Evolutionary conservation across 1,140 invertebrate genomes (phyloP).

Genomic region (Zaprionus ghesquierei): DNA sequence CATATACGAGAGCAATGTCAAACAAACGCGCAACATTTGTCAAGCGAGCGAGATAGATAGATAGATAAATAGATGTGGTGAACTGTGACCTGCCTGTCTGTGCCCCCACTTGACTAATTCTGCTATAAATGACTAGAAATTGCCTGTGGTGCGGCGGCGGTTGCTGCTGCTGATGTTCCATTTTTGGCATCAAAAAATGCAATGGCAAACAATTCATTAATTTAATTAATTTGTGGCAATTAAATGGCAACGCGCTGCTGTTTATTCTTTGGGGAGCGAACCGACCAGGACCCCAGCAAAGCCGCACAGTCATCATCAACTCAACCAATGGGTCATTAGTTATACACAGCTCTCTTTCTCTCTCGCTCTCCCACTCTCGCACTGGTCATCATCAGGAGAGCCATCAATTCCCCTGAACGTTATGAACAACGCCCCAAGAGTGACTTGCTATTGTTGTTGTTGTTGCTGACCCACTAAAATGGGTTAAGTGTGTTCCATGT

Average conservation of each 20-base stretch:
- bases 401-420: slow-evolving; percentile 28
- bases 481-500: slow-evolving; percentile 38
- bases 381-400: slow-evolving; percentile 25
- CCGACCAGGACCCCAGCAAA: slow-evolving; percentile 37
- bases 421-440: slow-evolving; percentile 19
- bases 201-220: slow-evolving; percentile 75
- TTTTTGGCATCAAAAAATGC: slow-evolving; percentile 48
- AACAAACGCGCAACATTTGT: slow-evolving; percentile 47
- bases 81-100: background rate
- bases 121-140: slow-evolving; percentile 49
- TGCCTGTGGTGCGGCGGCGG: background rate
- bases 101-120: slow-evolving; percentile 49
- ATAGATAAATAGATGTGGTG: background rate
- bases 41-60: slow-evolving; percentile 13
- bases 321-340: slow-evolving; percentile 61
- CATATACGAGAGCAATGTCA: slow-evolving; percentile 38
- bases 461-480: slow-evolving; percentile 24
- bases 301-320: slow-evolving; percentile 65
- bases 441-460: slow-evolving; percentile 5
- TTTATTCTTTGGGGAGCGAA: background rate
- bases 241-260: slow-evolving; percentile 45
- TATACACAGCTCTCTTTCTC: slow-evolving; percentile 10
- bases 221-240: slow-evolving; percentile 79
- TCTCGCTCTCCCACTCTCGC: background rate
- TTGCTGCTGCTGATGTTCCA: background rate